A percentile compares a stretch with the other conserved stretches of the same genome.
Conservation (phyloP, 2,113 vertebrate genomes). For the Gila orcuttii region DNA sequence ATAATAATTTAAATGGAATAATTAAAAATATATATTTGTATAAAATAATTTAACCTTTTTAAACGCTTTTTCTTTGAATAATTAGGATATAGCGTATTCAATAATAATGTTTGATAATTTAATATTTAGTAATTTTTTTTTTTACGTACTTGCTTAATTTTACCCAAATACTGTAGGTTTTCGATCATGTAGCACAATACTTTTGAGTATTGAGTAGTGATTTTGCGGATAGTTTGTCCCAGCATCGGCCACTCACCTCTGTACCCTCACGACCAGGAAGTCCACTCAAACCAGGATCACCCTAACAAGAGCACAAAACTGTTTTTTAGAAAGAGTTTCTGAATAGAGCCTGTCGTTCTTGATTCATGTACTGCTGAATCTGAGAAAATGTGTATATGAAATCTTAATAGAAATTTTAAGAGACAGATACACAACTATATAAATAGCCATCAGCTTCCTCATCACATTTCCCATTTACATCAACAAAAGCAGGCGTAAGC, state of each 20-base stretch:
- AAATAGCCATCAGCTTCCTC: background rate
- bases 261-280: slow-evolving; percentile 81
- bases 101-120: too few relatives aligned
- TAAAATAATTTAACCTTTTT: background rate
- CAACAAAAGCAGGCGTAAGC: background rate
- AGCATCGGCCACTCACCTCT: slow-evolving; percentile 76
- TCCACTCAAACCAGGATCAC: slow-evolving; percentile 84
- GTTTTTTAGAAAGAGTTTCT: background rate
- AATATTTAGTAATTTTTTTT: background rate
- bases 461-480: background rate
- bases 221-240: background rate
- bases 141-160: background rate
- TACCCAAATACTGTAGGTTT: background rate
- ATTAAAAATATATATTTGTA: too few relatives aligned
- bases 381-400: background rate
- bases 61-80: background rate
- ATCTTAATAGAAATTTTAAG: background rate
- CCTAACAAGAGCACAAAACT: slow-evolving; percentile 69
- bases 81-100: background rate
- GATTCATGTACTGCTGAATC: background rate
- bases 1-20: background rate
- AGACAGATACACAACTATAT: background rate
- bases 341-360: background rate
- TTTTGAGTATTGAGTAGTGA: background rate
- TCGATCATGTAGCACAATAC: background rate